A percentile compares a stretch with the other conserved stretches of the same genome.
Conservation (phyloP, 2,888 invertebrate species). For the Rotaria socialis region DNA sequence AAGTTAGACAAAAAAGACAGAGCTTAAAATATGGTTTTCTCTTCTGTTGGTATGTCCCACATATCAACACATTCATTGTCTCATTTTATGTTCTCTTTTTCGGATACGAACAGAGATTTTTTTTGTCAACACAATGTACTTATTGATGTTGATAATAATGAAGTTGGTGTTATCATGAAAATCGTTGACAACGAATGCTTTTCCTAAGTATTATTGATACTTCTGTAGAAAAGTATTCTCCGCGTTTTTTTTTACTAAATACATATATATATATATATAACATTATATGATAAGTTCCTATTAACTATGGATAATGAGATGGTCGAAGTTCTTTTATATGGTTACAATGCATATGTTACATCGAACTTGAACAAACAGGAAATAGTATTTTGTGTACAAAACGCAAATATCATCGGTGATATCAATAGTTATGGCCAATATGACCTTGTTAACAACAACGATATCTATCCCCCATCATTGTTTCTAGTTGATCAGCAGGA, state of each 20-base stretch:
- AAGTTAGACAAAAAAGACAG: not conserved
- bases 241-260: not conserved
- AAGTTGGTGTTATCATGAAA: not conserved
- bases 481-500: conserved; percentile 9
- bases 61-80: not conserved
- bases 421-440: not conserved
- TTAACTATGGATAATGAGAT: not conserved
- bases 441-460: conserved; percentile 1
- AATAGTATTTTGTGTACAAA: conserved; percentile 27
- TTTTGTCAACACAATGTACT: not conserved
- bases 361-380: not conserved
- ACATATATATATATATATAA: not conserved
- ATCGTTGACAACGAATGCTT: not conserved
- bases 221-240: not conserved
- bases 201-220: not conserved
- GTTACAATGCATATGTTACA: not conserved
- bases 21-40: not conserved
- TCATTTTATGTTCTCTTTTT: not conserved
- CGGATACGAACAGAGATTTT: not conserved
- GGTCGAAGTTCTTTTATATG: conserved; percentile 12
- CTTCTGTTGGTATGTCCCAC: not conserved
- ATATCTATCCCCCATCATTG: not conserved
- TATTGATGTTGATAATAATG: not conserved
- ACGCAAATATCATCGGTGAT: conserved; percentile 13
- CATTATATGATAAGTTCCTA: not conserved